phyloP scores from a whole-genome alignment of 2,888 invertebrate species.

The Habroteleia sp. region DNA sequence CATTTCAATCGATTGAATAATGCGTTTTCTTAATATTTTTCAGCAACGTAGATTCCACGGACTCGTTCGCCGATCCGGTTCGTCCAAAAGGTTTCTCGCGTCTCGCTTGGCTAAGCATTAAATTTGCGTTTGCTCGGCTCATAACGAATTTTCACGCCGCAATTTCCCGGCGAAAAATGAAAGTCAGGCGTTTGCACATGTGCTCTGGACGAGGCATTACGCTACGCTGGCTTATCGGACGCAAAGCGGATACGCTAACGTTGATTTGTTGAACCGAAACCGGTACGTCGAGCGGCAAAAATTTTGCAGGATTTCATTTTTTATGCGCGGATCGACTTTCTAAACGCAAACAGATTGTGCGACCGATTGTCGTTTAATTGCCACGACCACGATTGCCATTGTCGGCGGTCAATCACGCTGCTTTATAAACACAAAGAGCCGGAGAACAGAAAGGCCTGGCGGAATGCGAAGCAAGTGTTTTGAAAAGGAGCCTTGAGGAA shows the following conservation, averaged over 20 bases:
- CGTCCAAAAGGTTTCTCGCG: slow-evolving; percentile 30
- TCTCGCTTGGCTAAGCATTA: slow-evolving; percentile 30
- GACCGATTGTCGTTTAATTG: slow-evolving; percentile 32
- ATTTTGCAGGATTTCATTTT: slow-evolving; percentile 23
- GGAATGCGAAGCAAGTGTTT: slow-evolving; percentile 35
- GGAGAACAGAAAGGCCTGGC: slow-evolving; percentile 9
- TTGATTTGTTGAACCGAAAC: slow-evolving; percentile 58
- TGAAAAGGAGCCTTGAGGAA: slow-evolving; percentile 23
- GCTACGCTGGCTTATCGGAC: slow-evolving; percentile 63
- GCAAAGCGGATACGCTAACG: slow-evolving; percentile 36
- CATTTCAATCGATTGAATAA: too few species aligned
- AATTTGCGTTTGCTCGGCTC: slow-evolving; percentile 47
- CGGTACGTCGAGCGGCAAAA: slow-evolving; percentile 38
- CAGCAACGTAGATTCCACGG: too few species aligned
- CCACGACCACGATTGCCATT: background rate
- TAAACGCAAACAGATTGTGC: slow-evolving; percentile 37
- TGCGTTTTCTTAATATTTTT: too few species aligned
- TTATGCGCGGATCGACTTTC: slow-evolving; percentile 12
- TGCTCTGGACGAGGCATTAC: slow-evolving; percentile 59
- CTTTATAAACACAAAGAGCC: slow-evolving; percentile 9
- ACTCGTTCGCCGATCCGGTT: too few species aligned
- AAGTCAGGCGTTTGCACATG: slow-evolving; percentile 66
- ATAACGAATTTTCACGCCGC: slow-evolving; percentile 61
- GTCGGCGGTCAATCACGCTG: background rate
- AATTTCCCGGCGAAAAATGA: slow-evolving; percentile 70